phyloP scores from a whole-genome alignment of 2,888 invertebrate genomes.

The Drosophila trichaetosa region DNA sequence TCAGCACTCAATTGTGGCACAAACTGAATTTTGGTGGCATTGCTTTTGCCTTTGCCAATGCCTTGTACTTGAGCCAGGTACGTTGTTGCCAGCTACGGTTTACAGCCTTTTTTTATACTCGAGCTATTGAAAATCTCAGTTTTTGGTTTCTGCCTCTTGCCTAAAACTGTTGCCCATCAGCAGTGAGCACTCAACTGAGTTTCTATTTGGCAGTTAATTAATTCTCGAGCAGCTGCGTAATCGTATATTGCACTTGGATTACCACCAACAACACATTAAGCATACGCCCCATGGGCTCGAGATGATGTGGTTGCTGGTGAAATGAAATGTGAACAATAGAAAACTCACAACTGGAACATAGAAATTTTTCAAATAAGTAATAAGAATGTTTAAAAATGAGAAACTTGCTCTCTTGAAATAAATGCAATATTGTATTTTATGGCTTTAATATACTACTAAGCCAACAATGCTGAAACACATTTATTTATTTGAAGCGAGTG shows the following conservation, averaged over 20 bases:
- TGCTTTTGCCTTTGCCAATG: constrained; percentile 50
- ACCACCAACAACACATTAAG: constrained; percentile 40
- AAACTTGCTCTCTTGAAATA: background rate
- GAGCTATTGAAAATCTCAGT: constrained; percentile 12
- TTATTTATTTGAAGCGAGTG: constrained; percentile 9
- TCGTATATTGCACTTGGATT: constrained; percentile 44
- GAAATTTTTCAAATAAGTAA: background rate
- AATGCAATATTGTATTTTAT: background rate
- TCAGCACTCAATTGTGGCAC: constrained; percentile 41
- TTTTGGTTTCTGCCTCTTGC: constrained; percentile 20
- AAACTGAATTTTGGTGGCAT: constrained; percentile 48
- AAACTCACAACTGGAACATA: constrained; percentile 1
- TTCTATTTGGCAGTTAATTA: constrained; percentile 60
- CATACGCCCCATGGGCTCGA: constrained; percentile 23
- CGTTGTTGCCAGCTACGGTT: constrained; percentile 16
- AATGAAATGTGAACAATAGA: constrained; percentile 16
- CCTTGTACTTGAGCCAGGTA: constrained; percentile 45
- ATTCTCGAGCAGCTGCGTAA: constrained; percentile 60
- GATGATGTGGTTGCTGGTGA: constrained; percentile 7
- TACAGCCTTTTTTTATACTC: background rate
- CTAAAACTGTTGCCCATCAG: constrained; percentile 36
- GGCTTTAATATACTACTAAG: background rate
- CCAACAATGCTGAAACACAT: background rate
- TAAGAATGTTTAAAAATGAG: background rate
- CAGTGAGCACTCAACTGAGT: constrained; percentile 32